Percentiles rank a stretch among this genome's conserved stretches.
Conservation (phyloP, 2,113 vertebrate species). For the Tylochromis polylepis region DNA sequence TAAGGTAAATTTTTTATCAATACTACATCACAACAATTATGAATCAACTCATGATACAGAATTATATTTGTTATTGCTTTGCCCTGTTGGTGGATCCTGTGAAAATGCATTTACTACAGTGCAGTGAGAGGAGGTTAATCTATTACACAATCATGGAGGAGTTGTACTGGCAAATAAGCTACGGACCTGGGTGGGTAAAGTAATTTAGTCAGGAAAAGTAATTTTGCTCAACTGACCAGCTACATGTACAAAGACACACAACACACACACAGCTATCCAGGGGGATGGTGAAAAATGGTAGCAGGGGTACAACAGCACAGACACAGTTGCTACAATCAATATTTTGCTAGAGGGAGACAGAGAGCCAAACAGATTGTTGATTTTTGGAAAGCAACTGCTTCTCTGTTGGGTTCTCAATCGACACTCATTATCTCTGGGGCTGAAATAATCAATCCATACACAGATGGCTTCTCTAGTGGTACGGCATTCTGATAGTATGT, state of each 20-base stretch:
- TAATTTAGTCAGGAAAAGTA: neutral
- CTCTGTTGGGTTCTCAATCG: neutral
- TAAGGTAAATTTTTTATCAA: neutral
- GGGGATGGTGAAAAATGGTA: neutral
- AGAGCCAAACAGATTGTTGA: slow-evolving; percentile 24
- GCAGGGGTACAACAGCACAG: neutral
- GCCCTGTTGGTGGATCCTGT: neutral
- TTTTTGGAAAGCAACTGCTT: slow-evolving; percentile 26
- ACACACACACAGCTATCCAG: neutral
- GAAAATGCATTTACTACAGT: neutral
- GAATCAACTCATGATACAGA: neutral
- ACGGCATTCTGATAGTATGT: neutral
- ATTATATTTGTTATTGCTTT: neutral
- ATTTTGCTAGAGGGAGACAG: slow-evolving; percentile 33
- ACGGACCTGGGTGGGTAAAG: neutral
- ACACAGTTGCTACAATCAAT: slow-evolving; percentile 33
- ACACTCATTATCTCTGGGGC: slow-evolving; percentile 8
- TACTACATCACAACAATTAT: neutral
- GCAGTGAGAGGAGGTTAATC: neutral
- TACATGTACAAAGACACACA: neutral
- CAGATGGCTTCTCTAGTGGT: neutral
- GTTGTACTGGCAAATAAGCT: neutral
- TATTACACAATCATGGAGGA: neutral
- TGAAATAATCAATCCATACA: slow-evolving; percentile 16
- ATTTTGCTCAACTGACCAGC: neutral